These are phyloP conservation scores for Miltochrista miniata DNA, from an alignment of 2,888 invertebrate species.

Conservation along the genomic window DNA sequence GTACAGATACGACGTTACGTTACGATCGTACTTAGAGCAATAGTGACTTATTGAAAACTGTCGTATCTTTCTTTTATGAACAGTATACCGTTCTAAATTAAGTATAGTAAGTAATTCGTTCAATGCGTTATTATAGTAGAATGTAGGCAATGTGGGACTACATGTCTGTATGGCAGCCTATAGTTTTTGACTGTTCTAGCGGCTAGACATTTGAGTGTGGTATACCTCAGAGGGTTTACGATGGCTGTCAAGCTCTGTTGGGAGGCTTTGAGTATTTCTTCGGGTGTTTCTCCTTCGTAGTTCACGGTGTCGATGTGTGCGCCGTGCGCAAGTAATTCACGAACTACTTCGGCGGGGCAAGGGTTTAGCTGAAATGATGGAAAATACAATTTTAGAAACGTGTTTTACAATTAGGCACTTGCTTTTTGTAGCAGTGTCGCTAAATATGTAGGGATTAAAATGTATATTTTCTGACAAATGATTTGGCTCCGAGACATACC, in stretches of 20 bases:
- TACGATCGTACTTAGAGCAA: neutral
- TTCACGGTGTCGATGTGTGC: conserved; percentile 94
- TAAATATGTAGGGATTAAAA: too few relatives aligned
- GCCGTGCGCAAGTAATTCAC: conserved; percentile 89
- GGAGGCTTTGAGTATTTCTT: conserved; percentile 83
- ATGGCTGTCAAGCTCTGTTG: conserved; percentile 86
- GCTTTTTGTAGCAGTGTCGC: too few relatives aligned
- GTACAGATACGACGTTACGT: neutral
- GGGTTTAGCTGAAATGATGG: conserved; percentile 73
- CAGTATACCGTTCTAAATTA: neutral
- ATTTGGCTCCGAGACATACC: too few relatives aligned
- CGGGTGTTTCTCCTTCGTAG: conserved; percentile 89
- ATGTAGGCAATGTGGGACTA: conserved; percentile 81
- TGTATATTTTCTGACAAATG: too few relatives aligned
- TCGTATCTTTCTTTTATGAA: neutral
- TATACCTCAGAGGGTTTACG: conserved; percentile 90
- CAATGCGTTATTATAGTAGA: conserved; percentile 75
- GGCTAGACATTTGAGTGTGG: conserved; percentile 93
- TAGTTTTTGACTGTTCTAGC: conserved; percentile 91
- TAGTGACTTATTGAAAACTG: neutral
- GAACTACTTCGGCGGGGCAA: conserved; percentile 88
- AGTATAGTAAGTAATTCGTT: conserved; percentile 17
- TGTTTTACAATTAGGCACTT: too few relatives aligned
- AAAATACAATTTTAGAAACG: too few relatives aligned
- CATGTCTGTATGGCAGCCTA: conserved; percentile 85